Conservation (phyloP, 2,888 invertebrate species). For the Tanypteryx hageni region DNA sequence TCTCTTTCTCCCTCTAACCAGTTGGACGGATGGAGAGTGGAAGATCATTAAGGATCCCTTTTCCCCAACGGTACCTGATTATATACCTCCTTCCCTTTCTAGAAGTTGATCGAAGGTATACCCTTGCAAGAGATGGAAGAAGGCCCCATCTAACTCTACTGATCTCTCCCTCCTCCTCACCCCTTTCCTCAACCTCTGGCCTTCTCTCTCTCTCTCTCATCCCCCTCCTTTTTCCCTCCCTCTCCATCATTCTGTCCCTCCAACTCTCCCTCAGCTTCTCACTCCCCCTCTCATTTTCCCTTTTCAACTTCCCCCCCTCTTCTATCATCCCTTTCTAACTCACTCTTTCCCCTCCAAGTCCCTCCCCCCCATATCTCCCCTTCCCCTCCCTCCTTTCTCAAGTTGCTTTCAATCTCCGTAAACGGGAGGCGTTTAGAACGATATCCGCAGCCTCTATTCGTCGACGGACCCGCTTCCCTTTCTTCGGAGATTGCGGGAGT, state of each 20-base stretch:
- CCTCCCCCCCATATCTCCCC: not conserved
- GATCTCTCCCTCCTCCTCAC: not conserved
- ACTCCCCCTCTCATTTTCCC: too few relatives aligned
- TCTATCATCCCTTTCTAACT: too few relatives aligned
- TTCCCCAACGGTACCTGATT: slow-evolving; percentile 35
- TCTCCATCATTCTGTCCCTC: not conserved
- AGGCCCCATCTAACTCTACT: not conserved
- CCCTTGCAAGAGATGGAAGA: not conserved
- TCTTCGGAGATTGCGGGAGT: not conserved
- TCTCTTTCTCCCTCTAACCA: not conserved
- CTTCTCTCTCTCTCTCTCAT: not conserved
- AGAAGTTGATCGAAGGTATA: not conserved
- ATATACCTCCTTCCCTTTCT: not conserved
- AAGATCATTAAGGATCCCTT: slow-evolving; percentile 50
- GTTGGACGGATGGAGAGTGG: not conserved
- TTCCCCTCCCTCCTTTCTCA: not conserved
- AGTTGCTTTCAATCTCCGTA: not conserved
- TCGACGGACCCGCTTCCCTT: not conserved
- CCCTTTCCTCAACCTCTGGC: not conserved
- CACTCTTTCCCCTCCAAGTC: not conserved
- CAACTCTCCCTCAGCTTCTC: not conserved
- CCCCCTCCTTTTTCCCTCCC: too few relatives aligned
- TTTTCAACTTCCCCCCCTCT: too few relatives aligned
- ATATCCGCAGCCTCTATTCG: not conserved
- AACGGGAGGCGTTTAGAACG: not conserved